Conservation (phyloP, 2,113 vertebrate genomes). For the Phrynocephalus versicolor region DNA sequence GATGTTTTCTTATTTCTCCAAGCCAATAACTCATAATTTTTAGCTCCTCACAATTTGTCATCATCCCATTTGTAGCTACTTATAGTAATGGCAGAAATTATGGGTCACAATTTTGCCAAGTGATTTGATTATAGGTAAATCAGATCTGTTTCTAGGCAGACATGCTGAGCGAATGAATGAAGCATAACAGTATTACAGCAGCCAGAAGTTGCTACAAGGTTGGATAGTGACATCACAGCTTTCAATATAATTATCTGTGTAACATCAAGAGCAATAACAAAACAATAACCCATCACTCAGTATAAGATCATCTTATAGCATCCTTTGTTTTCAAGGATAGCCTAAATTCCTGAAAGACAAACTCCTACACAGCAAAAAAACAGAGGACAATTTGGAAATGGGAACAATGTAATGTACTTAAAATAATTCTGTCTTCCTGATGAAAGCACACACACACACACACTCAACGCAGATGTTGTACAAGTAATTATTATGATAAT, state of each 20-base stretch:
- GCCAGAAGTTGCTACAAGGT: neutral
- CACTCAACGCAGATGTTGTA: conserved; percentile 68
- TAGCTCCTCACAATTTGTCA: conserved; percentile 9
- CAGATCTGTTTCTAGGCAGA: conserved; percentile 51
- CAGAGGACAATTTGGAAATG: conserved; percentile 46
- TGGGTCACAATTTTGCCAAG: neutral
- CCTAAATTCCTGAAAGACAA: conserved; percentile 30
- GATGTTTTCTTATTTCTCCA: conserved; percentile 16
- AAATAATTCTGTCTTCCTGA: conserved; percentile 58
- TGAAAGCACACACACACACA: conserved; percentile 43
- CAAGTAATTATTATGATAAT: conserved; percentile 80
- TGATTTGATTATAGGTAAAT: neutral
- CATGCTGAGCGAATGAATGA: conserved; percentile 50
- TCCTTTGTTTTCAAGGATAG: conserved; percentile 18
- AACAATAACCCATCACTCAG: neutral
- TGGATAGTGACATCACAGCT: neutral
- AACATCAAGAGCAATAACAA: neutral
- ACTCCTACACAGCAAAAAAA: conserved; percentile 47
- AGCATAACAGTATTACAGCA: conserved; percentile 27
- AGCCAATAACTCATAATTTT: no score
- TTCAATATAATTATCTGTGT: conserved; percentile 6
- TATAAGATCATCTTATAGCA: conserved; percentile 37
- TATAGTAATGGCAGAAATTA: conserved; percentile 13
- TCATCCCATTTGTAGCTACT: conserved; percentile 15
- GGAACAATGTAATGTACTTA: conserved; percentile 48